Base-by-base conservation (phyloP, 1,140 invertebrate species). In the Daktulosphaira vitifoliae region DNA sequence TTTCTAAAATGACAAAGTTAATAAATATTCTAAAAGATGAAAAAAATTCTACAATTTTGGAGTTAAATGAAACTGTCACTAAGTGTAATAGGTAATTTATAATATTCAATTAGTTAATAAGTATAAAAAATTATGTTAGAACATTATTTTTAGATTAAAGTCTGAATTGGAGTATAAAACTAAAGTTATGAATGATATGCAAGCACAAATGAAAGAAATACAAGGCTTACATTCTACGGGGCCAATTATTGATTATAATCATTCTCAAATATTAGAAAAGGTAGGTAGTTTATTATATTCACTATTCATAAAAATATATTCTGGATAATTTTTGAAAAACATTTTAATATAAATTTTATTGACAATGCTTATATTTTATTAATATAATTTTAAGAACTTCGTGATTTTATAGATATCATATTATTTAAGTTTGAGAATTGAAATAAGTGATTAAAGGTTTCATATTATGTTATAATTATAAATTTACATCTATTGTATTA, bases 11-110 rank as follows among this genome's bases (percentile, higher is more conserved):
- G 56, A 25, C 56, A 3, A 62, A 62, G 25, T 33, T 62, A 11
- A 62, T 62, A 9, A 62, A 62, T 48, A 62, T 62, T 33, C 46
- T 62, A 33, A 62, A 62, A 62, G 56, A 62, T 3, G 56, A 62
- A 62, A 62, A 62, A 29, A 46, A 33, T 6, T n/a, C 16, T 3
- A 62, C 44, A 1, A 62, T 62, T 62, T 62, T 62, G 15, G 56
- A 62, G 8, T 48, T 62, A 3, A 62, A 48, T 22, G 26, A 48
- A 33, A 15, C 25, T 29, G 15, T 48, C 15, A 15, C 9, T 22
- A 39, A 62, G 15, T 62, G n/a, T 15, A 62, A 62, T 62, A 44
- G 26, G 56, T 62, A 48, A 62, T 48, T 56, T 38, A 23, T 56
- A 16, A 42, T 5, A 26, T 4, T 44, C 7, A 18, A 16, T 44